phyloP scores from a whole-genome alignment of 2,113 vertebrate genomes.

The Montifringilla adamsi region DNA sequence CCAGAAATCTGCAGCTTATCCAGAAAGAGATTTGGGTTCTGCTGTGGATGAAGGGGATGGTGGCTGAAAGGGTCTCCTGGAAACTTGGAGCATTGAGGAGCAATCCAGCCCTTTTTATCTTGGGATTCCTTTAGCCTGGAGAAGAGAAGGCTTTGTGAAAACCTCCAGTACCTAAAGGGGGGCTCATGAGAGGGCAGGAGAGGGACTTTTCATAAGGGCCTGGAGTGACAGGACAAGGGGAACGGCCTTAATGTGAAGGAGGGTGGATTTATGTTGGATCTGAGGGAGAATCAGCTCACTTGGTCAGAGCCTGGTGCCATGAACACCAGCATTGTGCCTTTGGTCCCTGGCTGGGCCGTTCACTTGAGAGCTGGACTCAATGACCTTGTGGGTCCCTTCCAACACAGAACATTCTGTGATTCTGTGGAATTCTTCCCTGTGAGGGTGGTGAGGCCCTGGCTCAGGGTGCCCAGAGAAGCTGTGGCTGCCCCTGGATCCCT shows the following conservation, averaged over 20 bases:
- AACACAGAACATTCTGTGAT: background rate
- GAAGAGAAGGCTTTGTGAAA: background rate
- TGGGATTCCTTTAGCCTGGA: background rate
- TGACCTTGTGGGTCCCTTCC: background rate
- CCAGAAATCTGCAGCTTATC: background rate
- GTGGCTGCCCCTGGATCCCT: background rate
- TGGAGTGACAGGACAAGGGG: background rate
- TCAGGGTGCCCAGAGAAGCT: background rate
- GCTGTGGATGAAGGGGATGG: too few relatives aligned
- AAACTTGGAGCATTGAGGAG: background rate
- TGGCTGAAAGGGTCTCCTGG: background rate
- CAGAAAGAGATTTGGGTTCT: background rate
- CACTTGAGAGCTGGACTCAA: accelerated
- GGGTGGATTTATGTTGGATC: background rate
- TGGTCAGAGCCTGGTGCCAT: background rate
- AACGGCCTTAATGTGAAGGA: background rate
- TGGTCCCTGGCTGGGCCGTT: background rate
- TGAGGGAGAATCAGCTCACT: background rate
- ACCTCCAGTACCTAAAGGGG: background rate
- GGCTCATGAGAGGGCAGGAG: background rate
- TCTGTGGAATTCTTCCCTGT: background rate
- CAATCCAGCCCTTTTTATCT: background rate
- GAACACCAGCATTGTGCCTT: background rate
- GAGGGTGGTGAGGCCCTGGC: accelerated
- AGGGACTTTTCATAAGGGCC: too few relatives aligned